A percentile compares a stretch with the other conserved stretches of the same genome.
phyloP scores from a whole-genome alignment of 2,113 vertebrate genomes.

The Mesoclemmys tuberculata region DNA sequence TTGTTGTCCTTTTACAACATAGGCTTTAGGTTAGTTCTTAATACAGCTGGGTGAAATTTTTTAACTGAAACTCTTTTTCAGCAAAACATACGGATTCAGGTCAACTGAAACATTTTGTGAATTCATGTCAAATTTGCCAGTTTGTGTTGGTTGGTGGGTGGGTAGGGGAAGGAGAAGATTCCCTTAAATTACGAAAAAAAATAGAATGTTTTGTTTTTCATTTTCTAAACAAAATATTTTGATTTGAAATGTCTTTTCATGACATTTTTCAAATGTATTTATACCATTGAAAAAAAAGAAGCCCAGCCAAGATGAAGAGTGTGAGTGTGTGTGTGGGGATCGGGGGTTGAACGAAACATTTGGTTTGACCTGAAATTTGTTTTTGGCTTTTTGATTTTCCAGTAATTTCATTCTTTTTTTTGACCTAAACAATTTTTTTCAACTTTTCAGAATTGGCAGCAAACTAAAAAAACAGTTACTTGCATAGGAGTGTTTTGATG shows the following conservation, averaged over 20 bases:
- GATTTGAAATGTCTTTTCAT: not conserved
- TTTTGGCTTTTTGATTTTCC: not conserved
- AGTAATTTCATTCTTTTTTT: not conserved
- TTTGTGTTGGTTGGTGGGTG: not conserved
- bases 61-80: not conserved
- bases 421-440: not conserved
- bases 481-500: not conserved
- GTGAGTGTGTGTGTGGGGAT: not conserved
- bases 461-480: not conserved
- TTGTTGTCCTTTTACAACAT: not conserved
- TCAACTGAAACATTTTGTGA: not conserved
- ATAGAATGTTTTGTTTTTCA: not conserved
- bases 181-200: not conserved
- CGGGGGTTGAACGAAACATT: not conserved
- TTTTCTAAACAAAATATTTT: not conserved
- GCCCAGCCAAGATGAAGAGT: not conserved
- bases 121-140: not conserved
- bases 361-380: not conserved
- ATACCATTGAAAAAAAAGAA: not conserved
- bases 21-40: not conserved
- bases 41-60: not conserved
- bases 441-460: not conserved
- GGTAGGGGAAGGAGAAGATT: no score
- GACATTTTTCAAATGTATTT: not conserved
- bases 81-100: not conserved